Evolutionary conservation across 2,888 invertebrate species (phyloP), one percentile per base, ranked within the genome.

Genomic region (Bellardia pandia): DNA sequence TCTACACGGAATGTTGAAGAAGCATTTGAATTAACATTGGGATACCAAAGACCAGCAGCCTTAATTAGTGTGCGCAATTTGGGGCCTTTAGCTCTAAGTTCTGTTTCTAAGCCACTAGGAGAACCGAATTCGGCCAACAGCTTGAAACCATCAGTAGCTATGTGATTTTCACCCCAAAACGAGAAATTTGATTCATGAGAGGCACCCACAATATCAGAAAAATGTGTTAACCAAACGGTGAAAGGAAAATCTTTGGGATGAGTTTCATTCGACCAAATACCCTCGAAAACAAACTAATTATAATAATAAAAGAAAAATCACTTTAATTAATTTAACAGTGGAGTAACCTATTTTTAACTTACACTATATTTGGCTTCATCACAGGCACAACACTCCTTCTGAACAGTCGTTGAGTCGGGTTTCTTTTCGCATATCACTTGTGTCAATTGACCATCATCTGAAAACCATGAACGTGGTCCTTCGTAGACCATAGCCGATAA

Each of bases 171-270:
- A 53, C 96, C 96, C 99, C 99, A 99, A 92, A 99, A 98, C 66
- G 96, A 96, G 91, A 97, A 97, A 92, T 98, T 97, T 62, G 96
- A 95, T 42, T 96, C 96, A 92, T 99, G 99, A 0, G 98, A 97
- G 40, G 98, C 98, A 1, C 98, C 99, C 90, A 99, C 97, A 14
- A 99, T 96, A 93, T 99, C 99, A 0, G 99, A 99, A 95, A 99
- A 99, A 94, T 99, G 98, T 0, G 98, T 98, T 87, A 98, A 94
- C 96, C 98, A 98, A 88, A 97, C 94, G 58, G 98, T 97, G 91
- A 95, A 95, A 0, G 99, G 99, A 94, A 98, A 99, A 94, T 99
- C 97, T 94, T 97, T 99, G 0, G 99, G 99, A 93, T 99, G 99
- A 0, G 99, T 98, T 91, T 96, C 96, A 89, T 97, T 96, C 0